Evolutionary conservation across 37 sponge, comb jelly and placozoan species (phyloP).

Genomic region (Agelas oroides): DNA sequence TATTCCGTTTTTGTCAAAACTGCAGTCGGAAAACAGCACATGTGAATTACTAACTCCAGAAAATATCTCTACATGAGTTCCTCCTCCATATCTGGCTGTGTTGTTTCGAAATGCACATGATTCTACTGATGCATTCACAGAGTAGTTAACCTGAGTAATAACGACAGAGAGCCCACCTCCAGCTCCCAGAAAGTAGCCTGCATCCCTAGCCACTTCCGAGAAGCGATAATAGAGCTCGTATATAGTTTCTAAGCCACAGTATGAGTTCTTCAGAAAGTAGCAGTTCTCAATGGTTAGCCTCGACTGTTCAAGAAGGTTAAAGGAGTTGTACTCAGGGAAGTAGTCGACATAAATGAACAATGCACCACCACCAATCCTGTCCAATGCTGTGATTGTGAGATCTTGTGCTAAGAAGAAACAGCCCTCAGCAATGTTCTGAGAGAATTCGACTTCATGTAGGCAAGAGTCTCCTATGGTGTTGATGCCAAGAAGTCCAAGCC

Average conservation of each 20-base stretch:
- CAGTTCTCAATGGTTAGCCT: constrained; percentile 14
- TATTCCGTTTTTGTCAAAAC: constrained; percentile 26
- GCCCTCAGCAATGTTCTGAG: background rate
- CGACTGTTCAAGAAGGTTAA: background rate
- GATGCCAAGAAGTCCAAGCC: constrained; percentile 53
- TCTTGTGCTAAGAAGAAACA: constrained; percentile 6
- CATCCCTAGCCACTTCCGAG: background rate
- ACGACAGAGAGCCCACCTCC: constrained; percentile 64
- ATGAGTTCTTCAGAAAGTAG: constrained; percentile 34
- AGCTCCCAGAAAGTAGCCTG: constrained; percentile 22
- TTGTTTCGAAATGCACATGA: constrained; percentile 44
- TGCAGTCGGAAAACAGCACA: constrained; percentile 38
- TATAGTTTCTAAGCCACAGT: constrained; percentile 24
- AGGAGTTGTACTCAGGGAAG: background rate
- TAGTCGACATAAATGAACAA: constrained; percentile 41
- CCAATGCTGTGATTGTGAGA: background rate
- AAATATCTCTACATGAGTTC: constrained; percentile 35
- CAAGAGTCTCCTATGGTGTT: constrained; percentile 39
- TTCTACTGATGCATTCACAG: constrained; percentile 20
- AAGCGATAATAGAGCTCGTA: background rate
- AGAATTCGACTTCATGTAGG: background rate
- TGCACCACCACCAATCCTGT: constrained; percentile 49
- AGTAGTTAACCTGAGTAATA: constrained; percentile 28
- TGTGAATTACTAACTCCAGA: constrained; percentile 8
- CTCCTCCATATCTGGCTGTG: constrained; percentile 46